phyloP scores from a whole-genome alignment of 35 echinoderm and acorn worm genomes.

The Heliocidaris erythrogramma region DNA sequence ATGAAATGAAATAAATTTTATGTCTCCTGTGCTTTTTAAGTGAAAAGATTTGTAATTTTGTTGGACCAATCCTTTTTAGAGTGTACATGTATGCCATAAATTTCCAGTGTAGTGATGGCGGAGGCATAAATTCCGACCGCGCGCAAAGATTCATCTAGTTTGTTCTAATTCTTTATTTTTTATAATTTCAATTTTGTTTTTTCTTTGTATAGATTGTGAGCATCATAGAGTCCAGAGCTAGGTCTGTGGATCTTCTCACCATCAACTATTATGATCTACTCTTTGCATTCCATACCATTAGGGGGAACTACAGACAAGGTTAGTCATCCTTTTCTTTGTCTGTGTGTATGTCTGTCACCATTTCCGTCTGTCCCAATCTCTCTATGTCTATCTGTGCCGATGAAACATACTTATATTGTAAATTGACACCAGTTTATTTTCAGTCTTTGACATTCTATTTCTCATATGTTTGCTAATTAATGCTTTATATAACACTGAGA shows the following conservation, averaged over 20 bases:
- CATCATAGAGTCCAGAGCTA: slow-evolving; percentile 88
- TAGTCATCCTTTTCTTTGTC: not conserved
- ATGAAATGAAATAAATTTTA: too few relatives aligned
- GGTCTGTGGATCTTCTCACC: slow-evolving; percentile 80
- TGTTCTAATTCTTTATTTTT: too few relatives aligned
- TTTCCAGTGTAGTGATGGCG: too few relatives aligned
- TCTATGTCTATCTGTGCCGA: not conserved
- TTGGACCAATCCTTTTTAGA: too few relatives aligned
- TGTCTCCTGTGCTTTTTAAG: too few relatives aligned
- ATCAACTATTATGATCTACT: slow-evolving; percentile 91
- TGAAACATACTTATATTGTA: not conserved
- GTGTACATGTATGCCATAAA: too few relatives aligned
- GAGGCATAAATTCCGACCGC: too few relatives aligned
- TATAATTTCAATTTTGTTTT: not conserved
- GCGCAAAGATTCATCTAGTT: too few relatives aligned
- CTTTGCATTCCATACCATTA: slow-evolving; percentile 88
- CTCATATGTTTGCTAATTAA: too few relatives aligned
- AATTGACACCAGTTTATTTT: slow-evolving; percentile 71
- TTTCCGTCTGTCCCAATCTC: not conserved
- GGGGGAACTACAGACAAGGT: slow-evolving; percentile 98
- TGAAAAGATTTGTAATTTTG: too few relatives aligned
- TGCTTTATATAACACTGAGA: too few relatives aligned
- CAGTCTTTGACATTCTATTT: slow-evolving; percentile 55
- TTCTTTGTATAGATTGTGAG: slow-evolving; percentile 67
- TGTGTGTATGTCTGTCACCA: not conserved